Base-by-base conservation (phyloP, 2,797 vertebrate genomes). In the Parotocinclus haroldoi region DNA sequence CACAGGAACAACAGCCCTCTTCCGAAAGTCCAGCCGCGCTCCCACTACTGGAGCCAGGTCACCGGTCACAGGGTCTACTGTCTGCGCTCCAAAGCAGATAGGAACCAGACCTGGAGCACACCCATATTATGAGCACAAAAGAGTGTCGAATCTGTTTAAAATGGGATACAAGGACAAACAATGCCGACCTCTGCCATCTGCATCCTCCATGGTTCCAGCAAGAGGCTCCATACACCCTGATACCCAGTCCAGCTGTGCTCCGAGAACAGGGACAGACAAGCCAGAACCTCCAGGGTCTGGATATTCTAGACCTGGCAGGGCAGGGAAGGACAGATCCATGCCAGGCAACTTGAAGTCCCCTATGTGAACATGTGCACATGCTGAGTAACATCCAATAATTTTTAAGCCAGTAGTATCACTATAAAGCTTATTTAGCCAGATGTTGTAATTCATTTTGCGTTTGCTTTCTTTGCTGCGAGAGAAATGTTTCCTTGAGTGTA, bases 121-220 rank as follows among this genome's bases (percentile, higher is more conserved):
- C 9, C 8, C 6, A 42, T n/a, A 14, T 16, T 14, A 45, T n/a
- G 4, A 9, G 46, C 19, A 9, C 11, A 45, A 7, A 13, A 59
- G 18, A 59, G 27, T 2, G 4, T 8, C 7, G 18, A 18, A 48
- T 10, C 10, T 7, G 3, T 37, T 61, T 11, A 7, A 12, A 50
- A 42, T 13, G 12, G 14, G 14, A 49, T n/a, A 49, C 12, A 4
- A 5, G 8, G 1, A 3, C 3, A 6, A 66, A 51, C 39, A 10
- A 38, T 58, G 36, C 2, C 62, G 83, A 95, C 94, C 94, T 92
- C 90, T 92, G 56, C 94, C 91, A 0, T 85, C 74, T 0, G 88
- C 80, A 14, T 96, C 92, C 76, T 96, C 93, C 92, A 94, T 93
- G 3, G 93, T 94, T 61, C 94, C 94, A 18, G 92, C 91, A 3